Conservation (phyloP, 35 echinoderm and acorn worm species). For the Eucidaris tribuloides region DNA sequence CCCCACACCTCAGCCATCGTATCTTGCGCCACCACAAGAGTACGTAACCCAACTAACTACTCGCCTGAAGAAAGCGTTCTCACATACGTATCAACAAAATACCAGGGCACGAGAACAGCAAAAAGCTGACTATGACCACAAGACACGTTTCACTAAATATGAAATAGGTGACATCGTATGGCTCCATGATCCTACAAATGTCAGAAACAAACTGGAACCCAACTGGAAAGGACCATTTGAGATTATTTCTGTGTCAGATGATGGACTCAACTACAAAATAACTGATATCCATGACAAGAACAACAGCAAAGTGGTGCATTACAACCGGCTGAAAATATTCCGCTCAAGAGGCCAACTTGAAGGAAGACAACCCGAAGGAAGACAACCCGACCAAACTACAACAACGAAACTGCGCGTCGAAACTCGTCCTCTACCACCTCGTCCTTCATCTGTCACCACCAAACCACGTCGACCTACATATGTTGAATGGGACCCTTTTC, state of each 20-base stretch:
- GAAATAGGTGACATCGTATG: not conserved
- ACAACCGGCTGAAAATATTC: constrained; percentile 3
- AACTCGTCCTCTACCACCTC: no score
- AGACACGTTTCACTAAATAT: not conserved
- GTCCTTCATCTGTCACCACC: no score
- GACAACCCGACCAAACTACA: no score
- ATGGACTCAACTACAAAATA: not conserved
- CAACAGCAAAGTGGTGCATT: not conserved
- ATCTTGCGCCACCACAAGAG: not conserved
- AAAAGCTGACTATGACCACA: not conserved
- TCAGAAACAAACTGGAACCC: not conserved
- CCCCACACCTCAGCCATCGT: not conserved
- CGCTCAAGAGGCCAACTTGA: no score
- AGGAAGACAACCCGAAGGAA: no score
- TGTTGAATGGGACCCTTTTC: no score
- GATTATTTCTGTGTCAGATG: not conserved
- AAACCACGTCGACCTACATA: no score
- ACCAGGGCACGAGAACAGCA: not conserved
- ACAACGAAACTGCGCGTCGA: no score
- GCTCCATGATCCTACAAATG: constrained; percentile 7
- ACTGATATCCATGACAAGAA: not conserved
- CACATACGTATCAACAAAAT: not conserved
- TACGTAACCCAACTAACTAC: not conserved
- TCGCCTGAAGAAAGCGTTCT: constrained; percentile 4
- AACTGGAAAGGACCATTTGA: constrained; percentile 10